Evolutionary conservation across 2,113 vertebrate species (phyloP).

Genomic region (Progne subis): DNA sequence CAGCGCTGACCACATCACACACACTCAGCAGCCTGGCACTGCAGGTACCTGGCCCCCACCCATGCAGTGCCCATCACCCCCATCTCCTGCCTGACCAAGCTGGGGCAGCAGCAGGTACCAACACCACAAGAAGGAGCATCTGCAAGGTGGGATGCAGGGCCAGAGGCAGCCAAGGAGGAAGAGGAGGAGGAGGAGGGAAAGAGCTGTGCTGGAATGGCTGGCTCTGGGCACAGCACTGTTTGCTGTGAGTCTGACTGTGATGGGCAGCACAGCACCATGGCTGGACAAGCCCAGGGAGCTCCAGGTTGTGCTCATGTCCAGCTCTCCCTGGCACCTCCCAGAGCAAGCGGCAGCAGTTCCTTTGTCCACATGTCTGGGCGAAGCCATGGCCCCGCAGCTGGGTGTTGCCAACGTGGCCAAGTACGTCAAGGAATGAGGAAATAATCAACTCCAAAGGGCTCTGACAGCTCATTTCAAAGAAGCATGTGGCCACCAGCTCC

Average conservation of each 20-base stretch:
- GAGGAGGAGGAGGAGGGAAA: not conserved
- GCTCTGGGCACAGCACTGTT: not conserved
- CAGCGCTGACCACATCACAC: fast-evolving
- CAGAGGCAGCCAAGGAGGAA: not conserved
- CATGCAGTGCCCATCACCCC: fast-evolving
- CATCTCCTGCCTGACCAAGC: not conserved
- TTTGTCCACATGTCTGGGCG: fast-evolving
- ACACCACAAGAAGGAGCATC: not conserved
- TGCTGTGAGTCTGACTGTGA: not conserved
- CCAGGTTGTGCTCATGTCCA: not conserved
- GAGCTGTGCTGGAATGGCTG: not conserved
- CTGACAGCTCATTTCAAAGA: constrained; percentile 31
- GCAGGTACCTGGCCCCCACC: fast-evolving
- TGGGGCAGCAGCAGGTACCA: not conserved
- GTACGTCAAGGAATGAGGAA: constrained; percentile 22
- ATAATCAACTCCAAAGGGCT: not conserved
- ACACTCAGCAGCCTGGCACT: not conserved
- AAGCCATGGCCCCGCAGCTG: fast-evolving
- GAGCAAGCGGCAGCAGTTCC: fast-evolving
- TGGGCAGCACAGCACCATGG: fast-evolving
- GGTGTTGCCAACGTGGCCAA: not conserved
- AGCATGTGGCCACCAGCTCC: constrained; percentile 17
- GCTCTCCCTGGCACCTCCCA: not conserved
- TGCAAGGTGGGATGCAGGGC: not conserved
- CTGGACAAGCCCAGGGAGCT: not conserved